Percentiles rank a stretch among this genome's conserved stretches.
These are phyloP conservation scores for Gryllus longicercus DNA, from an alignment of 2,888 invertebrate species.

Conservation along the genomic window DNA sequence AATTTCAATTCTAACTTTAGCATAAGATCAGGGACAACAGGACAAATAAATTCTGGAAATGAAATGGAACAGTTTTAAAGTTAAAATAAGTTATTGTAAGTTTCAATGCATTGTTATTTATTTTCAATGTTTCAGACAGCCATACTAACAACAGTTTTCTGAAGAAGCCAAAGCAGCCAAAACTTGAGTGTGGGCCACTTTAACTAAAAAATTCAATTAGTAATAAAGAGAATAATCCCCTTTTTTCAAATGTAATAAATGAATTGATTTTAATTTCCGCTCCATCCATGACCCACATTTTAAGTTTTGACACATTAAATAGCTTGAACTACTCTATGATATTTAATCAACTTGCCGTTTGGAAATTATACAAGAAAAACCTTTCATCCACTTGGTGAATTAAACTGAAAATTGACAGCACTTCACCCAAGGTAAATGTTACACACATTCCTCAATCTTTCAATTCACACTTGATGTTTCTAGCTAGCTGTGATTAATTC, in stretches of 20 bases:
- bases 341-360: neutral
- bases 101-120: slow-evolving; percentile 9
- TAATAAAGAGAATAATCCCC: neutral
- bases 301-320: neutral
- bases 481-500: too few relatives aligned
- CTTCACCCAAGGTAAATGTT: too few relatives aligned
- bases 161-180: neutral
- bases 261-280: neutral
- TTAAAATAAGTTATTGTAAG: neutral
- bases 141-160: neutral
- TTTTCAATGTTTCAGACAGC: neutral
- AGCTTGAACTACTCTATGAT: neutral
- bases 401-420: too few relatives aligned
- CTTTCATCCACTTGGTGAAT: too few relatives aligned
- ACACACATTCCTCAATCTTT: too few relatives aligned
- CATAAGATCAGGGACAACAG: neutral
- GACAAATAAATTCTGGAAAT: neutral
- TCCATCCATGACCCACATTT: neutral
- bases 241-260: neutral
- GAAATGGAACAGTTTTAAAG: neutral
- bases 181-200: neutral
- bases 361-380: too few relatives aligned
- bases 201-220: too few relatives aligned
- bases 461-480: too few relatives aligned
- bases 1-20: too few relatives aligned